Evolutionary conservation across 2,797 vertebrate genomes (phyloP), one percentile per base, ranked within the genome.

Genomic region (Phaenicophaeus curvirostris): DNA sequence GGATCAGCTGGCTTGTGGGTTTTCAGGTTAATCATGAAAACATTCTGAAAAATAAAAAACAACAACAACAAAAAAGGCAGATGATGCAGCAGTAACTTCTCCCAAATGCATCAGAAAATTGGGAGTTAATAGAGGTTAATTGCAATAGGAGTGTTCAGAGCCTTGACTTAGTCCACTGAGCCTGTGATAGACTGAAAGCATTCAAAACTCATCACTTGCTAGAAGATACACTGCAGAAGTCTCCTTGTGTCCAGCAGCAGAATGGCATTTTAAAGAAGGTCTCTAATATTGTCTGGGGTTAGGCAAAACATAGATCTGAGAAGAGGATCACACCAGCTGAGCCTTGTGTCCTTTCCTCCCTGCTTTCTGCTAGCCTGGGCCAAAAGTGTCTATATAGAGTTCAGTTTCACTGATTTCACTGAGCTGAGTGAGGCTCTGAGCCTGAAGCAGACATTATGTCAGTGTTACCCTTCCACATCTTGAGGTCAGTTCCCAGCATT

Each of bases 331-430:
- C n/a, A 62, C 31, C 80, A 85, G 67, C 24, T 71, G 79, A 42
- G 41, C 48, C 8, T 28, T 28, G 37, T 2, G 1, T 48, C 27
- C 37, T 77, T 37, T 37, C 37, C 1, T 0, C 53, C 12, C 17
- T 39, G 51, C 41, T 61, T n/a, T 79, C 51, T 31, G 35, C 30
- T 37, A 21, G 15, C 23, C 11, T 23, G 31, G 37, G 54, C 74
- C 58, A 54, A 48, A 25, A 46, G 35, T 50, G 6, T 4, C 5
- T n/a, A 11, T 24, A 57, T 2, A 0, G 31, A 58, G 24, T 14
- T 79, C 23, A 12, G 48, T 50, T 74, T 50, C 31, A 41, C 35
- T 35, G 31, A 15, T 65, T 74, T 37, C 50, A 16, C 11, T 2
- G 37, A 25, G 57, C 27, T n/a, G 31, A 61, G 37, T 27, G 15